Conservation (phyloP, 2,797 vertebrate species). For the Sebastes diaconus region DNA sequence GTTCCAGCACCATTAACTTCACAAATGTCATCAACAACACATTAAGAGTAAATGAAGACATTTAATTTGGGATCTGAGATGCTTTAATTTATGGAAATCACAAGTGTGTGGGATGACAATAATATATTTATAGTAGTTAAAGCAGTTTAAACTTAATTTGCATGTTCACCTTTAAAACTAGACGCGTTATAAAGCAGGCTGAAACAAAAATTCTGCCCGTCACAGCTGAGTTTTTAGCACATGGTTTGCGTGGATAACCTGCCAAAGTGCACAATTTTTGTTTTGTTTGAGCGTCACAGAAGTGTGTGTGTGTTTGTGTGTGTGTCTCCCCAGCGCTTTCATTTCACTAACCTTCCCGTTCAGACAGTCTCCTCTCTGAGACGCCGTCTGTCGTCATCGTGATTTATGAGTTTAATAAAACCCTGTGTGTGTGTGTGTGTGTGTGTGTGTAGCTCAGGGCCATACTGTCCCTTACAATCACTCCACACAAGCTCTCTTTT, state of each 20-base stretch:
- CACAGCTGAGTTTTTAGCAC: background rate
- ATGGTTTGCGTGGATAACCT: conserved; percentile 20
- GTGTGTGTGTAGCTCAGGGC: conserved; percentile 71
- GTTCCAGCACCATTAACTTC: background rate
- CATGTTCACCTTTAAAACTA: conserved; percentile 7
- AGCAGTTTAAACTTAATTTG: background rate
- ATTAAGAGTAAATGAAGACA: background rate
- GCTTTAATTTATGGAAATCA: background rate
- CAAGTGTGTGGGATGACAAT: background rate
- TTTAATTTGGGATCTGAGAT: background rate
- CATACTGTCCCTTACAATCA: conserved; percentile 81
- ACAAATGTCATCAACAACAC: background rate
- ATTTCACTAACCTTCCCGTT: conserved; percentile 77
- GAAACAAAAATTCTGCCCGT: background rate
- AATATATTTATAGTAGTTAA: background rate
- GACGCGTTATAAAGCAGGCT: background rate
- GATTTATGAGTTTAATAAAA: conserved; percentile 85
- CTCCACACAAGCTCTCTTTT: conserved; percentile 71
- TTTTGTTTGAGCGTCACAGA: conserved; percentile 35
- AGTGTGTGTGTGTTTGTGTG: conserved; percentile 21
- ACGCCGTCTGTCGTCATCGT: conserved; percentile 75
- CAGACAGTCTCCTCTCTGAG: conserved; percentile 76
- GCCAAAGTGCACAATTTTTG: conserved; percentile 31
- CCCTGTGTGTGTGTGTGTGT: conserved; percentile 35
- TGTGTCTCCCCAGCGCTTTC: conserved; percentile 29